Evolutionary conservation across 2,888 invertebrate genomes (phyloP), one percentile per base, ranked within the genome.

Genomic region (Cetonia aurata): DNA sequence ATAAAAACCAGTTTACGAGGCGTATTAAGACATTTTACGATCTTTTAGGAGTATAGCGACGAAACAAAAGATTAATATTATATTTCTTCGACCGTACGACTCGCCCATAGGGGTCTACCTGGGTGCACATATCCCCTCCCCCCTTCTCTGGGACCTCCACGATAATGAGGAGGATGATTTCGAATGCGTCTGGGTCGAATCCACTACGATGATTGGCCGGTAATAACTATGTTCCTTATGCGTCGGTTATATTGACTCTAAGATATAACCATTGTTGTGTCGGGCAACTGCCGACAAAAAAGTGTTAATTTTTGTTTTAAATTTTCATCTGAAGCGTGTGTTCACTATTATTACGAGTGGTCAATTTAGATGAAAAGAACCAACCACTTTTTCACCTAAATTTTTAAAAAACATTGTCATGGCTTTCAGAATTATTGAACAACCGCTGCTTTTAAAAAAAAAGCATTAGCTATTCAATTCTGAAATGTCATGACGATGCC

Each of bases 21-120:
- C 31, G 48, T 60, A 60, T 60, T 60, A 60, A 60, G 60, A 60
- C 60, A 60, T 60, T 60, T 60, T 60, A 60, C 60, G 60, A 60
- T 60, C 60, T 46, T 46, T 60, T 46, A 60, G 48, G 60, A 60
- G 60, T 48, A 25, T 25, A 60, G 46, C 60, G 60, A 19, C 48
- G 60, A 60, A 60, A 60, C 60, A 60, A 60, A 60, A 60, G 60
- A 60, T 60, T 60, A 60, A 60, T 60, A 60, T 60, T 60, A 15
- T 17, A 50, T 19, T 25, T 25, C 25, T 1, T 56, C 56, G 56
- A 33, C n/a, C n/a, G 56, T 6, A 13, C 33, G 56, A 37, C 55
- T 55, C 56, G 37, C 31, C 56, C 31, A 55, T n/a, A 57, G 15
- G 33, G 19, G 13, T 19, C 48, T 60, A 60, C 60, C 60, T 60